phyloP scores from a whole-genome alignment of 2,888 invertebrate genomes.

The Uropetala carovei region DNA sequence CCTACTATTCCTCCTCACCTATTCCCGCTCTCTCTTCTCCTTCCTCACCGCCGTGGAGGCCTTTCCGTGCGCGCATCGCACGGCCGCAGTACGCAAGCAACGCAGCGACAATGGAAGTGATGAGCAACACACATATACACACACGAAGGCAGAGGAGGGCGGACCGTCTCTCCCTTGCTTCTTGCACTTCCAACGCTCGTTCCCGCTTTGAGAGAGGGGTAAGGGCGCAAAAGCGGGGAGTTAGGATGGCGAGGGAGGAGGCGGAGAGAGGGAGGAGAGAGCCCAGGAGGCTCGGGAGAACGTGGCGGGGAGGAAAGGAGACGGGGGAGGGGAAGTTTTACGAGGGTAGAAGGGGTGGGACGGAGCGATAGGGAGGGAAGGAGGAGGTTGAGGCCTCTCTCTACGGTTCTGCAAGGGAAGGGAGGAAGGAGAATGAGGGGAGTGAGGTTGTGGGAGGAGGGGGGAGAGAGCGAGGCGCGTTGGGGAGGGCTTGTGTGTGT shows the following conservation, averaged over 20 bases:
- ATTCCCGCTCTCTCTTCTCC: conserved; percentile 38
- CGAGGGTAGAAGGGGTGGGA: not conserved
- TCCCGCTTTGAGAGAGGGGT: conserved; percentile 51
- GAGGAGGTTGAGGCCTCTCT: no score
- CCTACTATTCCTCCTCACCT: conserved; percentile 31
- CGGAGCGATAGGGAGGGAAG: not conserved
- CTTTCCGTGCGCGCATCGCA: conserved; percentile 55
- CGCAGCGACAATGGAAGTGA: conserved; percentile 15
- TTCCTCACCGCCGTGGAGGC: not conserved
- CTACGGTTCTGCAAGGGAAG: conserved; percentile 27
- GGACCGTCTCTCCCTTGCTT: not conserved
- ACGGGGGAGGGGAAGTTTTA: not conserved
- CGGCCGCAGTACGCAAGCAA: conserved; percentile 44
- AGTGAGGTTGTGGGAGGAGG: not conserved
- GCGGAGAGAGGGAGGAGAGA: not conserved
- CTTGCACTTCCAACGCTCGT: conserved; percentile 52
- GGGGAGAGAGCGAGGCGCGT: not conserved
- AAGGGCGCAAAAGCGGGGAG: not conserved
- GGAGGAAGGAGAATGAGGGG: not conserved
- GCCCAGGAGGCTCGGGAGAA: not conserved
- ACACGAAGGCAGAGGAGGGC: not conserved
- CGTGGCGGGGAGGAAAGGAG: not conserved
- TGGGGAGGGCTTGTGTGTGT: conserved; percentile 18
- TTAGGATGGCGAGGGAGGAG: not conserved
- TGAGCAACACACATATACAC: not conserved